These are phyloP conservation scores for Acanthornis magna DNA, from an alignment of 2,797 vertebrate species.

Conservation along the genomic window DNA sequence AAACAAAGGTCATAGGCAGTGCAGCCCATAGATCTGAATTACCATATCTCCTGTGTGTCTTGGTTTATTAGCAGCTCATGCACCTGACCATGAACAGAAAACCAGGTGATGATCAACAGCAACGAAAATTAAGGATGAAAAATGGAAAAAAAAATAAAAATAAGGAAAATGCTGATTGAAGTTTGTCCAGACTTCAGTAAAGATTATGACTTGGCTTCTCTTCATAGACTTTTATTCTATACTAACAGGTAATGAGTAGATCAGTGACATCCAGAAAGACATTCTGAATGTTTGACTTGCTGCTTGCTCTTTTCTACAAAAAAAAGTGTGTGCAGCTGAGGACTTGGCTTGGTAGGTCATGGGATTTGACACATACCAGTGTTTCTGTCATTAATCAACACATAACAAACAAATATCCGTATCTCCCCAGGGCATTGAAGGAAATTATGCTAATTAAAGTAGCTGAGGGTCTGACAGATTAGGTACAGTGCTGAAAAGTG, in stretches of 20 bases:
- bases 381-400: neutral
- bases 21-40: neutral
- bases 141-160: neutral
- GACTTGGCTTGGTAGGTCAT: neutral
- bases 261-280: neutral
- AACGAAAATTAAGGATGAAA: neutral
- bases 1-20: neutral
- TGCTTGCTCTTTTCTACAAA: neutral
- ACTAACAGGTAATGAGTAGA: neutral
- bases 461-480: neutral
- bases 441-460: neutral
- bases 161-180: neutral
- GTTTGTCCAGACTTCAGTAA: neutral
- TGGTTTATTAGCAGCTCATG: neutral
- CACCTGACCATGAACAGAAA: neutral
- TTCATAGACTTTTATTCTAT: neutral
- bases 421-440: neutral
- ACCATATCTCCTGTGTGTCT: neutral
- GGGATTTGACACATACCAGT: neutral
- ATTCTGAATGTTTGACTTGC: neutral
- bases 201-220: neutral
- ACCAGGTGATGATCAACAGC: neutral
- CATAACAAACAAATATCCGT: neutral
- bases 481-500: neutral
- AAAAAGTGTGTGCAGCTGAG: neutral